Conservation (phyloP, 2,113 vertebrate genomes). For the Barnardius zonarius region DNA sequence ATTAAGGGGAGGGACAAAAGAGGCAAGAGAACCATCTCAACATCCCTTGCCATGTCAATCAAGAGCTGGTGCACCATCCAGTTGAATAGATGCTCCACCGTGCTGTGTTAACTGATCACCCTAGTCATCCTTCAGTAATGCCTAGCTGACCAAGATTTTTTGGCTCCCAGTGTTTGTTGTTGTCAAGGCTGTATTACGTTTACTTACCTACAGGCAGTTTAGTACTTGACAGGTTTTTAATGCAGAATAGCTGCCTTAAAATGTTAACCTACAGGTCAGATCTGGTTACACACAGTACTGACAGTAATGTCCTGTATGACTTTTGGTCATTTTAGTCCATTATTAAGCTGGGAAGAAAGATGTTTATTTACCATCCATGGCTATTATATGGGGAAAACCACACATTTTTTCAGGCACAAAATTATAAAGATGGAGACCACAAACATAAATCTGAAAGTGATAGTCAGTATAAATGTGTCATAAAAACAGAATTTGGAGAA, state of each 20-base stretch:
- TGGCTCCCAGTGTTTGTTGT: neutral
- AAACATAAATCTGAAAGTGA: neutral
- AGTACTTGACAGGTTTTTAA: neutral
- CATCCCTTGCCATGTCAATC: neutral
- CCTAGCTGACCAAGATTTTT: neutral
- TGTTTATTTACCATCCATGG: neutral
- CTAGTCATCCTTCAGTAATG: neutral
- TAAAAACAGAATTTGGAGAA: neutral
- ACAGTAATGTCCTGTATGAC: neutral
- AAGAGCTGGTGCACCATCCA: neutral
- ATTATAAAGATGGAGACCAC: neutral
- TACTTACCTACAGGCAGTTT: neutral
- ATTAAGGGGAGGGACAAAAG: neutral
- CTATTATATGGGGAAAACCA: neutral
- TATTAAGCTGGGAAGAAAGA: neutral
- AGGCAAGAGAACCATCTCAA: neutral
- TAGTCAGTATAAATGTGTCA: neutral
- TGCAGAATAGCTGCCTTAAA: neutral
- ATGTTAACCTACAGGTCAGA: neutral
- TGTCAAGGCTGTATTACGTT: neutral
- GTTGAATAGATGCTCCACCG: neutral
- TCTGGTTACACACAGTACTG: neutral
- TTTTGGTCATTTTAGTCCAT: neutral
- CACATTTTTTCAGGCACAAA: neutral
- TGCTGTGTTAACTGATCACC: neutral